Conservation (phyloP, 2,113 vertebrate genomes). For the Ciconia maguari region DNA sequence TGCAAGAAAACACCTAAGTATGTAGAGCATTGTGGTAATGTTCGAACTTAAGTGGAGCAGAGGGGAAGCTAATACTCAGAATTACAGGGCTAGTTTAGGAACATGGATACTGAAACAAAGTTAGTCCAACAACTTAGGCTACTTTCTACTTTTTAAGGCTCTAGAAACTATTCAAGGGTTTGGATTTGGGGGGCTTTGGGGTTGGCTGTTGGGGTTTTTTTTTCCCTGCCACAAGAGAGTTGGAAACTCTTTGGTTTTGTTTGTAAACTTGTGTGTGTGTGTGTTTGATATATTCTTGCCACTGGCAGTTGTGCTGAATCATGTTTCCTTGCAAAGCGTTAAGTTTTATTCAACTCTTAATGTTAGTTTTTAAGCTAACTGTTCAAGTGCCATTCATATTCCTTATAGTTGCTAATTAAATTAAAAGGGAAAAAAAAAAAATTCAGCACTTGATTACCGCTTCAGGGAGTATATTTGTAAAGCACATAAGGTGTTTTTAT, state of each 20-base stretch:
- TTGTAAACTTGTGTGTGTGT: not conserved
- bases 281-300: not conserved
- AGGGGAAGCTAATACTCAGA: not conserved
- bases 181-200: not conserved
- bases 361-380: not conserved
- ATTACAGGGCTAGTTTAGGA: not conserved
- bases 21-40: rapidly evolving
- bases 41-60: not conserved
- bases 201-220: not conserved
- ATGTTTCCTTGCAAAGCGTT: not conserved
- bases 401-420: not conserved
- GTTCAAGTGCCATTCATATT: not conserved
- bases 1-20: too few species aligned
- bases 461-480: not conserved
- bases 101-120: not conserved
- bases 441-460: not conserved
- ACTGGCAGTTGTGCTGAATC: not conserved
- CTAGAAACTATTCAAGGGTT: not conserved
- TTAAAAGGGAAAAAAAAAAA: not conserved
- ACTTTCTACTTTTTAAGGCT: not conserved
- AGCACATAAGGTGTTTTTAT: not conserved
- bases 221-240: not conserved
- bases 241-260: not conserved
- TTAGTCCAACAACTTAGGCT: not conserved
- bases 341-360: not conserved